Evolutionary conservation across 2,888 invertebrate genomes (phyloP).

Genomic region (Drosophila anomalata): DNA sequence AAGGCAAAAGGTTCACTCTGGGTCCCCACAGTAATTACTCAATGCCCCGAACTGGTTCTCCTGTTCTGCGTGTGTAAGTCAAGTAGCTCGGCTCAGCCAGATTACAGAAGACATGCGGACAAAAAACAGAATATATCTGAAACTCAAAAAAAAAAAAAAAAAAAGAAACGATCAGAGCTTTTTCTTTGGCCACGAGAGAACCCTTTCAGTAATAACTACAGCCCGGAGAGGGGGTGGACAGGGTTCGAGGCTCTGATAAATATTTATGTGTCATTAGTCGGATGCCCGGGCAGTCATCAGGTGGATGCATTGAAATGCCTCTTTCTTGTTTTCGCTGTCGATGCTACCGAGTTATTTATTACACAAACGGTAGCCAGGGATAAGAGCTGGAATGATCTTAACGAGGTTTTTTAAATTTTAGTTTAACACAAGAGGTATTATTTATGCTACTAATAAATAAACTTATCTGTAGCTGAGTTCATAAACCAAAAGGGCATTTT

Average conservation of each 20-base stretch:
- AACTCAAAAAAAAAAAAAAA: background rate
- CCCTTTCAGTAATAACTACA: constrained; percentile 63
- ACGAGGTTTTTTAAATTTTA: background rate
- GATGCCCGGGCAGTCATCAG: constrained; percentile 61
- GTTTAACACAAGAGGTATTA: background rate
- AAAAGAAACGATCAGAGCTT: constrained; percentile 59
- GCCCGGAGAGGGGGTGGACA: constrained; percentile 1
- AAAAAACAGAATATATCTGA: constrained; percentile 11
- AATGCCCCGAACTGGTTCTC: constrained; percentile 71
- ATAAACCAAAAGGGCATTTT: background rate
- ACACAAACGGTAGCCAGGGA: background rate
- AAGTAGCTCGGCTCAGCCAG: constrained; percentile 72
- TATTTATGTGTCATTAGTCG: constrained; percentile 76
- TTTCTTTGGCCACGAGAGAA: constrained; percentile 49
- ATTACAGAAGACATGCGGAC: constrained; percentile 58
- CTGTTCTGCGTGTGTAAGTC: constrained; percentile 71
- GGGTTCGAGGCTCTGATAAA: constrained; percentile 50
- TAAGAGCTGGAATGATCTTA: background rate
- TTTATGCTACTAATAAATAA: background rate
- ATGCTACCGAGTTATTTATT: constrained; percentile 29
- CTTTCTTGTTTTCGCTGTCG: constrained; percentile 13
- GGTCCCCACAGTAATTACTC: constrained; percentile 65
- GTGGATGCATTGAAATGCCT: constrained; percentile 69
- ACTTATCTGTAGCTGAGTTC: background rate
- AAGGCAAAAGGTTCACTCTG: constrained; percentile 64